Base-by-base conservation (phyloP, 64 coral and sea anemone genomes). In the Montipora sp. region DNA sequence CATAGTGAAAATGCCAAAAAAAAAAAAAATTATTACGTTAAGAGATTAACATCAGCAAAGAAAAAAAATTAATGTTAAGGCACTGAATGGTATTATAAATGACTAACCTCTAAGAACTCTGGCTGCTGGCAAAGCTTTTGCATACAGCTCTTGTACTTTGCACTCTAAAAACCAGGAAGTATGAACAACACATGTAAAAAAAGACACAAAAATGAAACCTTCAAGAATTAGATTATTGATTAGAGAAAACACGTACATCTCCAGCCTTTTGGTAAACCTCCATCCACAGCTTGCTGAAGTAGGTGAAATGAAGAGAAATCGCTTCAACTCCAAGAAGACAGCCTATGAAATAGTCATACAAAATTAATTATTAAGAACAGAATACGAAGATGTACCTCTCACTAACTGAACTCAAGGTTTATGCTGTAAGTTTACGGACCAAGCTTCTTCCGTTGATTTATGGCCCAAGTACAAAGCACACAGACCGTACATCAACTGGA, bases 221-320 rank as follows among this genome's bases (percentile, higher is more conserved):
- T 49, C 63, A n/a, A 68, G 14, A 8, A 57, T 57, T 57, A 57
- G 11, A 57, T 6, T 57, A 14, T 45, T 19, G 14, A 48, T 14
- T 19, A 22, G 3, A 44, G 5, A 48, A 21, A 23, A 1, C 9
- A 74, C 90, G 80, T 95, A 99, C 98, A 74, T 99, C 98, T 3
- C 89, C 90, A 23, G 98, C 95, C 45, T 96, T 99, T 47, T 99
- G 88, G 51, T 99, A 99, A 11, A 99, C 94, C 69, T 99, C 98
- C 89, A 89, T 90, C 98, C 98, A 99, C 13, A 99, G 75, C 61
- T 96, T 99, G 75, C 91, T 90, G 59, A 99, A 99, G 18, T 92
- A 92, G 2, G 92, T 93, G 58, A 99, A 99, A 53, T 99, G 98
- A 5, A 99, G 92, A 58, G 98, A 89, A 44, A 96, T 89, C 49